Evolutionary conservation across 2,113 vertebrate genomes (phyloP).

Genomic region (Callopanchax toddi): DNA sequence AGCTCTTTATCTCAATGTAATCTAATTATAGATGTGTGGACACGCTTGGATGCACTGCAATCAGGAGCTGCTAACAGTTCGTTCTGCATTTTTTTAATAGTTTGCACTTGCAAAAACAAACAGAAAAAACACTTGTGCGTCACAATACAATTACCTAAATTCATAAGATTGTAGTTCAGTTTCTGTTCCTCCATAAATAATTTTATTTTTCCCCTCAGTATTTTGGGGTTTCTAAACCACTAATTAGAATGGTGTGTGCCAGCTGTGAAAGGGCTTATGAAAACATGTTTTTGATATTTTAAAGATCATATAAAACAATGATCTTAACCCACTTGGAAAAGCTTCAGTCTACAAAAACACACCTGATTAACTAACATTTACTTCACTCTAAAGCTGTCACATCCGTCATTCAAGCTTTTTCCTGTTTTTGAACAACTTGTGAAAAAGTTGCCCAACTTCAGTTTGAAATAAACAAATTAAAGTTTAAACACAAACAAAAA

Average conservation of each 20-base stretch:
- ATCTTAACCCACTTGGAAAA: no score
- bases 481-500: not conserved
- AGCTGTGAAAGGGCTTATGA: not conserved
- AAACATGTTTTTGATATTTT: not conserved
- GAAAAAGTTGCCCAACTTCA: conserved; percentile 12
- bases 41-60: not conserved
- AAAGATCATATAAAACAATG: not conserved
- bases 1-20: not conserved
- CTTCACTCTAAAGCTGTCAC: no score
- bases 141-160: no score
- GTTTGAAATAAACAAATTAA: no score
- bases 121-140: no score
- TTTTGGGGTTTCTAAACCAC: not conserved
- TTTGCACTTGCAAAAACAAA: no score
- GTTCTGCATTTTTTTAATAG: not conserved
- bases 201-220: no score
- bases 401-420: not conserved
- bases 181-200: no score
- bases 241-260: not conserved
- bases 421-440: not conserved
- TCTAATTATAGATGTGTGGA: not conserved
- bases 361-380: no score
- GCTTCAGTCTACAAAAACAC: no score
- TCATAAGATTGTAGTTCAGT: no score
- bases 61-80: not conserved